Base-by-base conservation (phyloP, 2,797 vertebrate species). In the Gymnoscopelus braueri region DNA sequence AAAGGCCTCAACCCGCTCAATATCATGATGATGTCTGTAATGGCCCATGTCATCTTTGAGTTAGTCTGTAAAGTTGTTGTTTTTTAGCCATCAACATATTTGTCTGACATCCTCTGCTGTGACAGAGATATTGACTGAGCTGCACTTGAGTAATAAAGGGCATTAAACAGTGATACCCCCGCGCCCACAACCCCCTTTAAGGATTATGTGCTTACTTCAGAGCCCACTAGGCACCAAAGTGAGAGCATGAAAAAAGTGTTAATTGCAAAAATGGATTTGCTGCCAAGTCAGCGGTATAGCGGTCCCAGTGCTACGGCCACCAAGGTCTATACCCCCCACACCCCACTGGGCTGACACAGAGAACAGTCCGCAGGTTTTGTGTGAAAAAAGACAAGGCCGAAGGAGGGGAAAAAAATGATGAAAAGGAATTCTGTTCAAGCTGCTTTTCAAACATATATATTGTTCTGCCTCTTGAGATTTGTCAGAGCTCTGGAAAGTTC, bases 181-280 rank as follows among this genome's bases (percentile, higher is more conserved):
- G 8, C 9, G 39, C 39, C 39, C 7, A 44, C 39, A 44, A 44
- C 57, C 80, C 87, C 88, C 81, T 90, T 89, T 83, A 88, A 83
- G 83, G 90, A 91, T 92, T 91, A 89, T 84, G 80, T 78, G 81
- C 89, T 91, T 90, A 88, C 75, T 88, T 87, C 78, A 65, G 81
- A 86, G 75, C 75, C 74, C 73, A 84, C 68, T 71, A 79, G 80
- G 84, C 78, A 83, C 80, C 71, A 64, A 78, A 83, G 80, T 79
- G 75, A 83, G 71, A 79, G 77, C 80, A 86, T 80, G 84, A 89
- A 91, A 88, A 91, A 91, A 82, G 84, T 79, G 83, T 87, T 90
- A 87, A 92, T 91, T 89, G 80, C 81, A 85, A 85, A 88, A 84
- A 84, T 81, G 60, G 62, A 88, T 80, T 83, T 76, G 62, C 66